These are phyloP conservation scores for Psilopogon haemacephalus DNA, from an alignment of 2,113 vertebrate species.

Conservation along the genomic window DNA sequence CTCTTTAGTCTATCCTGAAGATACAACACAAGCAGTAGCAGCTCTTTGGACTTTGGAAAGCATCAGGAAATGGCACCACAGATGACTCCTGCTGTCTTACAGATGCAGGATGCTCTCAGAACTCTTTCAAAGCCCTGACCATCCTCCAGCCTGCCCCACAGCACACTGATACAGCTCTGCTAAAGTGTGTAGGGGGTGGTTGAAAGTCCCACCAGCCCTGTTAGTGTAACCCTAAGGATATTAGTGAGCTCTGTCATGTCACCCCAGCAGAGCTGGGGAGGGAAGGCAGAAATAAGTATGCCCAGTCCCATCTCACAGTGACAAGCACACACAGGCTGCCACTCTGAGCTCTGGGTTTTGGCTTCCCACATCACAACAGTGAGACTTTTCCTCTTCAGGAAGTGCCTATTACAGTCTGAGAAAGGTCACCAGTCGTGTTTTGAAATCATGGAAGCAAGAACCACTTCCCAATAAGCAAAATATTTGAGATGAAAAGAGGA, in stretches of 20 bases:
- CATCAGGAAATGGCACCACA: neutral
- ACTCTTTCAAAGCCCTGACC: neutral
- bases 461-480: neutral
- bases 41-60: neutral
- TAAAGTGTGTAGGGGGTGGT: neutral
- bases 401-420: neutral
- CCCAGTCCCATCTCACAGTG: neutral
- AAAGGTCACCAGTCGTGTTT: neutral
- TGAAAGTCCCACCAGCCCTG: neutral
- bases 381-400: neutral
- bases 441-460: neutral
- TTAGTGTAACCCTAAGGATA: neutral
- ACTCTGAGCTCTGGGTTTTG: neutral
- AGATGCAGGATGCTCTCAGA: neutral
- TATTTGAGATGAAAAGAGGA: neutral
- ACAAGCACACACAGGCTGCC: rapidly evolving
- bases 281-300: neutral
- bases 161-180: neutral
- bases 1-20: neutral
- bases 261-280: neutral
- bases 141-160: neutral
- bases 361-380: neutral
- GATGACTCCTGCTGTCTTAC: neutral
- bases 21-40: neutral
- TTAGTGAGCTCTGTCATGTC: neutral